Evolutionary conservation across 2,797 vertebrate genomes (phyloP), one percentile per base, ranked within the genome.

Genomic region (Xerus rutilus): DNA sequence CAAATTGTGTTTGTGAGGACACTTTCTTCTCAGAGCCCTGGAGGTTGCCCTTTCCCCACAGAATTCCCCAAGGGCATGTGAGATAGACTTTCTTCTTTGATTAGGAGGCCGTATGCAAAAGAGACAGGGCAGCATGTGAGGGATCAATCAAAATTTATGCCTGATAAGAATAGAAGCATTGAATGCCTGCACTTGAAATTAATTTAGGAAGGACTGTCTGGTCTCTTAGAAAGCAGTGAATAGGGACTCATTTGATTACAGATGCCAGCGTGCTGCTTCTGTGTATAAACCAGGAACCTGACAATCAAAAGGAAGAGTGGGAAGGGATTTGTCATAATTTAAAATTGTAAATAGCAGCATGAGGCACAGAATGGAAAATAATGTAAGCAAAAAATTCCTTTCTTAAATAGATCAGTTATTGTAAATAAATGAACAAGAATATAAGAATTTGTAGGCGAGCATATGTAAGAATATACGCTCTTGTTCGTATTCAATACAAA

Each of bases 171-270:
- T 2, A 90, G 86, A 92, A 88, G 54, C 90, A 89, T 0, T 11
- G 45, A 10, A 67, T 74, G 93, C 21, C 4, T 43, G 43, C 25
- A 91, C 72, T 65, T 57, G 65, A 72, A 91, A 97, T 97, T 98
- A 96, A 98, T 97, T 98, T 96, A 93, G 78, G 82, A 93, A 94
- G 86, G 77, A 35, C 7, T 65, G 79, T 87, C n/a, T 97, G 88
- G 79, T 86, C 72, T 97, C 96, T 93, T 64, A 79, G 92, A 97
- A 70, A 95, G 20, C 17, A 39, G 91, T 11, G 9, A 65, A 67
- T 94, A 52, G 81, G 95, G 96, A 97, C 95, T 97, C 74, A 73
- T 97, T 89, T 97, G 96, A 96, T 97, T 95, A 97, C n/a, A 94
- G 85, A 97, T 89, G 85, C 70, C 78, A 84, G 92, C 89, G 59